Evolutionary conservation across 2,113 vertebrate genomes (phyloP), one percentile per base, ranked within the genome.

Genomic region (Lathamus discolor): DNA sequence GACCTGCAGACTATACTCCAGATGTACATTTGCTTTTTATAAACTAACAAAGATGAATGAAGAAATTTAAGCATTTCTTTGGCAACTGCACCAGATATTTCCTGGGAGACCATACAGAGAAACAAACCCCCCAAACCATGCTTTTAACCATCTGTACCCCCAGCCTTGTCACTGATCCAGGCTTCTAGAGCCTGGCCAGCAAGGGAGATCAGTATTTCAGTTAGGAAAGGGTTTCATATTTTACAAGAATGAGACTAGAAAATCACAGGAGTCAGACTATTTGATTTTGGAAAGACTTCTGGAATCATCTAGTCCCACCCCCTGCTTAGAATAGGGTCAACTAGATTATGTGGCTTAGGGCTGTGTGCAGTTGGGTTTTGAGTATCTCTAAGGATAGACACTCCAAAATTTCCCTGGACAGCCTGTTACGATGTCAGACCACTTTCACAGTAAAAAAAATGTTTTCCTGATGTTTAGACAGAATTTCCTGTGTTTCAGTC

Each of bases 1-100:
- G 98, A 98, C 97, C 98, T 97, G 96, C 95, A 96, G 98, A 97
- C 98, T 96, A 95, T 95, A 97, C 86, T 95, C 97, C 98, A 98
- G 98, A 98, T 98, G 98, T 98, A 98, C 98, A 90, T 97, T 96
- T 97, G 97, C 97, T 98, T 98, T 99, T 98, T 98, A 98, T 99
- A 98, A 99, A 98, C 97, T 98, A 98, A 99, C 98, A 98, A 98
- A 98, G 97, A 98, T 96, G 97, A 98, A 98, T 98, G 97, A 96
- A 82, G 97, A 95, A 97, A 97, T 98, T 88, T 96, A 95, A 98
- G 94, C 95, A 81, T 95, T 97, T 97, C 68, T 96, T 97, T 95
- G 97, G 97, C 97, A 97, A 82, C 94, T 94, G 92, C 82, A 95
- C 81, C 96, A 79, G 44, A 84, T 94, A 97, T 57, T 97, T 95